Percentiles rank a stretch among this genome's conserved stretches.
Evolutionary conservation across 37 sponge, comb jelly and placozoan species (phyloP).

Genomic region (Theonella swinhoei): DNA sequence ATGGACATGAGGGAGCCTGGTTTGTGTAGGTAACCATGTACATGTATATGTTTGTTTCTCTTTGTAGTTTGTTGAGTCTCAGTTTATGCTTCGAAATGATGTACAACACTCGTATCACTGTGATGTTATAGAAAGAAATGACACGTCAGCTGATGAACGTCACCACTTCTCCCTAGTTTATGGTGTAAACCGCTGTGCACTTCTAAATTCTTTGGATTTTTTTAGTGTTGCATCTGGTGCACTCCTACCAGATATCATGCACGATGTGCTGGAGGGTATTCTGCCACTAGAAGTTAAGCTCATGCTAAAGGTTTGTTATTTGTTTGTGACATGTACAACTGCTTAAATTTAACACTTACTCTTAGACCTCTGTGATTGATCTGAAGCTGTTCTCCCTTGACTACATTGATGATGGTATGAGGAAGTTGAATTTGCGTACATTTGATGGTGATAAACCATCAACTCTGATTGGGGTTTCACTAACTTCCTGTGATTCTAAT

Average conservation of each 20-base stretch:
- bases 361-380: not conserved
- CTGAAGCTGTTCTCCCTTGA: constrained; percentile 5
- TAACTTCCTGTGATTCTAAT: constrained; percentile 1
- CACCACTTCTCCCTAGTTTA: not conserved
- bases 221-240: constrained; percentile 22
- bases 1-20: no score
- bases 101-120: constrained; percentile 21
- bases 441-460: constrained; percentile 31
- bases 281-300: constrained; percentile 38
- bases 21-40: no score
- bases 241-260: constrained; percentile 51
- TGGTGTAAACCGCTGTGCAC: constrained; percentile 2
- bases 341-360: no score
- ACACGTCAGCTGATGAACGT: not conserved
- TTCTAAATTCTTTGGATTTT: not conserved
- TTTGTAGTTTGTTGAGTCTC: constrained; percentile 23
- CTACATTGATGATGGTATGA: not conserved
- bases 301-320: constrained; percentile 18
- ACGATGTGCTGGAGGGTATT: constrained; percentile 40
- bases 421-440: constrained; percentile 1
- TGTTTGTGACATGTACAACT: no score
- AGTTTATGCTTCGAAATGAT: constrained; percentile 12
- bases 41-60: not conserved
- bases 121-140: constrained; percentile 5
- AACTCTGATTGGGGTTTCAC: not conserved